Percentiles rank a stretch among this genome's conserved stretches.
phyloP scores from a whole-genome alignment of 2,888 invertebrate species.

The Cynaeus angustus region DNA sequence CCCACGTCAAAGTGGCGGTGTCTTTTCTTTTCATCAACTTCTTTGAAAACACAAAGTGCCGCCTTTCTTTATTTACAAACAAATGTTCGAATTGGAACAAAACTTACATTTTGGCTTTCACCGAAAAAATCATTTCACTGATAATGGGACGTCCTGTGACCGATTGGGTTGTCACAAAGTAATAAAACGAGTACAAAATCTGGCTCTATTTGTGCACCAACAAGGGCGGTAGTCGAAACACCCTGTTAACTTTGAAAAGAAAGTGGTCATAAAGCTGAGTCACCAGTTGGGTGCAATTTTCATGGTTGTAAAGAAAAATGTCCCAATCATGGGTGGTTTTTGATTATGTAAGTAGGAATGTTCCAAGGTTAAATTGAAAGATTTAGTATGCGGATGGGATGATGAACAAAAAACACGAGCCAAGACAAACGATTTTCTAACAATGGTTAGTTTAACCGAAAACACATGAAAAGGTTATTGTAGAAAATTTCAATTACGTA shows the following conservation, averaged over 20 bases:
- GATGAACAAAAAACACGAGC: constrained; percentile 13
- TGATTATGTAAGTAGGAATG: neutral
- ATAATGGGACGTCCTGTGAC: constrained; percentile 6
- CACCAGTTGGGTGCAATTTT: constrained; percentile 6
- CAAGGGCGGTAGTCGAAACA: neutral
- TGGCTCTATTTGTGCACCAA: too few species aligned
- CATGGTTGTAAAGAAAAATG: neutral
- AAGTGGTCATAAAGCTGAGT: constrained; percentile 11
- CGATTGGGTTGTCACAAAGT: neutral
- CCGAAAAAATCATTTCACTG: neutral
- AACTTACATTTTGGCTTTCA: constrained; percentile 4
- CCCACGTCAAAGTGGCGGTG: constrained; percentile 14
- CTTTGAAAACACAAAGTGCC: constrained; percentile 44
- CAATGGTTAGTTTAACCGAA: constrained; percentile 25
- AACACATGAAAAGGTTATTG: constrained; percentile 21
- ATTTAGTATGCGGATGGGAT: constrained; percentile 19
- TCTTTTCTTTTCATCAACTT: constrained; percentile 38
- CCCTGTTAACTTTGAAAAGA: neutral
- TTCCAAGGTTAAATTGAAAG: constrained; percentile 12
- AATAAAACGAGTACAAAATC: too few species aligned
- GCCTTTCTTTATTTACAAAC: constrained; percentile 45
- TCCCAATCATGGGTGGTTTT: neutral
- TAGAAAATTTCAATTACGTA: constrained; percentile 11
- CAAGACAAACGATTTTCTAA: constrained; percentile 9
- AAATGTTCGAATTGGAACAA: neutral